Evolutionary conservation across 2,797 vertebrate genomes (phyloP), one percentile per base, ranked within the genome.

Genomic region (Brachymystax lenok): DNA sequence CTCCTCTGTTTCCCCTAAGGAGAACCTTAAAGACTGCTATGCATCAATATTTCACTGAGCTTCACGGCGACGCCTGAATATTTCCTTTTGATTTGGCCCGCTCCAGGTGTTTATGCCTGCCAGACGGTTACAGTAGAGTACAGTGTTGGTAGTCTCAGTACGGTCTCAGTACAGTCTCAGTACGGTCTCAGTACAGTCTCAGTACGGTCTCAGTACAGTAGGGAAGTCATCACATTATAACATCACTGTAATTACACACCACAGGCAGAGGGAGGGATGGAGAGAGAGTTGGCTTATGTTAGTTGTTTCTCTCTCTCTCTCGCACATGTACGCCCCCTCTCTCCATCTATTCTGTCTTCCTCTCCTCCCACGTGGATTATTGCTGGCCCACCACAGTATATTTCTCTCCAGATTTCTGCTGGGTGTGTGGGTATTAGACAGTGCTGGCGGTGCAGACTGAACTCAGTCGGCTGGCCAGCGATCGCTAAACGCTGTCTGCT

Each of bases 31-130:
- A 90, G 82, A 83, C 40, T 46, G 40, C 10, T 3, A 40, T 10
- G 40, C 90, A 89, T 93, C 88, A 92, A 91, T 93, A 90, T 93
- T 92, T 92, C 85, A 93, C 40, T 46, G 54, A 3, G 76, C 85
- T 85, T 64, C 19, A 80, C 81, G 83, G 79, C 30, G 81, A 71
- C 51, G 61, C 77, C 73, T 83, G 74, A 73, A 77, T 80, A 76
- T 77, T 86, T 84, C 74, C 67, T 80, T 92, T 89, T 89, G 84
- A 91, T 86, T 84, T 87, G 80, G 40, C 74, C 79, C 80, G 74
- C 68, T 78, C 77, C 81, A 86, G 80, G 90, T 87, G 86, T 86
- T 83, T 86, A 80, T 84, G 71, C 82, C 73, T 5, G 16, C 74
- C 79, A 80, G 83, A 68, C 66, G 75, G 85, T 66, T 46, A 69